Conservation (phyloP, 2,888 invertebrate genomes). For the Agrotis puta region DNA sequence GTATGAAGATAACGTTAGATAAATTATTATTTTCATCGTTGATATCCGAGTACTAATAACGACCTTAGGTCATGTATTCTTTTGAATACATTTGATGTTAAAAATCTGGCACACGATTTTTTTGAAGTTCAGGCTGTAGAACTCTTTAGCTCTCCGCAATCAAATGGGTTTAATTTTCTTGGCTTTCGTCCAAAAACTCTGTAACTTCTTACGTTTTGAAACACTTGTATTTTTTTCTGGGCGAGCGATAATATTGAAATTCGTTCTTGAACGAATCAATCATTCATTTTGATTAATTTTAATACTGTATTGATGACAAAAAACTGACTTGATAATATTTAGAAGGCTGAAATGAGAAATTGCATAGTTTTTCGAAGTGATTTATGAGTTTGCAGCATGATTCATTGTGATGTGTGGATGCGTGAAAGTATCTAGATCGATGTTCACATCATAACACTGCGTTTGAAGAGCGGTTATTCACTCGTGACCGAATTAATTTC, state of each 20-base stretch:
- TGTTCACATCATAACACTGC: slow-evolving; percentile 62
- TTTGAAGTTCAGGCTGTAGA: background rate
- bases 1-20: background rate
- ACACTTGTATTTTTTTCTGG: background rate
- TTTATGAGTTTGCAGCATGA: slow-evolving; percentile 18
- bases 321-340: background rate
- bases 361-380: slow-evolving; percentile 11
- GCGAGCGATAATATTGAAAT: background rate
- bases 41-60: background rate
- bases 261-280: background rate
- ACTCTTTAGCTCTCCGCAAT: background rate
- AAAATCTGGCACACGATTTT: background rate
- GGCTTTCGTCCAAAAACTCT: slow-evolving; percentile 35
- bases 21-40: background rate
- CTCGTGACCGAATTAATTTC: slow-evolving; percentile 70
- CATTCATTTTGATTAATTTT: background rate
- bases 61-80: background rate
- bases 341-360: slow-evolving; percentile 7
- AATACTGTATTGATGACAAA: background rate
- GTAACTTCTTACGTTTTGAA: slow-evolving; percentile 1
- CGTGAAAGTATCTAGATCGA: slow-evolving; percentile 64
- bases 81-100: background rate
- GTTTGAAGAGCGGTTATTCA: slow-evolving; percentile 72
- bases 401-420: slow-evolving; percentile 38
- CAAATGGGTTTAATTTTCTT: slow-evolving; percentile 29